Base-by-base conservation (phyloP, 2,113 vertebrate genomes). In the Percopsis transmontana region DNA sequence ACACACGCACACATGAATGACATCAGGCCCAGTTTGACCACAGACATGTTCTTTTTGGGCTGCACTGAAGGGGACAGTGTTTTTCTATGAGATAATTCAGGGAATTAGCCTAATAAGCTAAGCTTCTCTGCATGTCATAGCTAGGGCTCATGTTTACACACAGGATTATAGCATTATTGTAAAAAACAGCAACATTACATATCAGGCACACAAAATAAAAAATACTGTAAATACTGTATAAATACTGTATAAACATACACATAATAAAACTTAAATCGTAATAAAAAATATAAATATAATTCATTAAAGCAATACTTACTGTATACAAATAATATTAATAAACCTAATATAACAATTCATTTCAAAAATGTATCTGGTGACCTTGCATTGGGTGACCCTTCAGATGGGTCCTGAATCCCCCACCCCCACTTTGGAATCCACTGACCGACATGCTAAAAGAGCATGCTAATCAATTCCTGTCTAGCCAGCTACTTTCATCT, bases 1-100 rank as follows among this genome's bases (percentile, higher is more conserved):
- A 15, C 47, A n/a, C 64, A 42, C 11, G 72, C 4, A 66, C 14
- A 33, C 2, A 60, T 15, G 60, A n/a, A 60, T 20, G 21, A 64
- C 19, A 20, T 14, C 18, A 12, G 18, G 19, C 50, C 50, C 20
- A 52, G 48, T n/a, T 45, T 12, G 11, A 16, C 12, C 1, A 16
- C 42, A 12, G 16, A 18, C 16, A 16, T 48, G 18, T 15, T n/a
- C 45, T 48, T 6, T 15, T 2, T 47, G n/a, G 5, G 45, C 45
- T 48, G 45, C 45, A 27, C 5, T 2, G 5, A 27, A 27, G 2
- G 5, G 5, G 27, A 27, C 27, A 27, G 27, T 2, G n/a, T n/a
- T n/a, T n/a, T n/a, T n/a, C n/a, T n/a, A n/a, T n/a, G n/a, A n/a
- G n/a, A n/a, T n/a, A 27, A 27, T 33, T 33, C 27, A 33, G 4